Conservation (phyloP, 2,888 invertebrate genomes). For the Herminia tarsipennalis region DNA sequence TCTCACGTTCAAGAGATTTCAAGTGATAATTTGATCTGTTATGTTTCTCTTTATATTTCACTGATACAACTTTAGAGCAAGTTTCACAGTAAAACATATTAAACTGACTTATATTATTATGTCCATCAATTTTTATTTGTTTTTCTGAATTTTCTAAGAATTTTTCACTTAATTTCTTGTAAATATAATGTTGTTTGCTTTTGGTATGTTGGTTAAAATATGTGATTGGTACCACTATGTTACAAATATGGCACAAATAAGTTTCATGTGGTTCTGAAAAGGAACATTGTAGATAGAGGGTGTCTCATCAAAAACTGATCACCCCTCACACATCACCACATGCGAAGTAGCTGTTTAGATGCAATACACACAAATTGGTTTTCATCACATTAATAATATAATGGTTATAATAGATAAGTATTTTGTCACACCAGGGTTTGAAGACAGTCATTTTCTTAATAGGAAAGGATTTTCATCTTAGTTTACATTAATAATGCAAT, state of each 20-base stretch:
- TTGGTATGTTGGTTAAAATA: constrained; percentile 42
- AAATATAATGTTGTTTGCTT: constrained; percentile 45
- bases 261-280: constrained; percentile 27
- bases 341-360: no score
- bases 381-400: no score
- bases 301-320: no score
- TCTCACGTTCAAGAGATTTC: not conserved
- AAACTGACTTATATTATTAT: not conserved
- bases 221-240: constrained; percentile 44
- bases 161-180: constrained; percentile 40
- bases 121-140: constrained; percentile 23
- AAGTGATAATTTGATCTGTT: constrained; percentile 11
- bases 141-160: constrained; percentile 41
- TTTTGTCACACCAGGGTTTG: no score
- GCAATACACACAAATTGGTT: no score
- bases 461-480: no score
- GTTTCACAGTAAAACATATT: constrained; percentile 12
- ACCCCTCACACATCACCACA: no score
- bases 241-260: constrained; percentile 50
- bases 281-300: no score
- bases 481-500: no score
- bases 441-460: no score
- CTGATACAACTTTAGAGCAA: constrained; percentile 19
- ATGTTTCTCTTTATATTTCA: constrained; percentile 14
- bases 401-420: no score